Conservation (phyloP, 92 coral and sea anemone species). For the Phenganax stokvisi region DNA sequence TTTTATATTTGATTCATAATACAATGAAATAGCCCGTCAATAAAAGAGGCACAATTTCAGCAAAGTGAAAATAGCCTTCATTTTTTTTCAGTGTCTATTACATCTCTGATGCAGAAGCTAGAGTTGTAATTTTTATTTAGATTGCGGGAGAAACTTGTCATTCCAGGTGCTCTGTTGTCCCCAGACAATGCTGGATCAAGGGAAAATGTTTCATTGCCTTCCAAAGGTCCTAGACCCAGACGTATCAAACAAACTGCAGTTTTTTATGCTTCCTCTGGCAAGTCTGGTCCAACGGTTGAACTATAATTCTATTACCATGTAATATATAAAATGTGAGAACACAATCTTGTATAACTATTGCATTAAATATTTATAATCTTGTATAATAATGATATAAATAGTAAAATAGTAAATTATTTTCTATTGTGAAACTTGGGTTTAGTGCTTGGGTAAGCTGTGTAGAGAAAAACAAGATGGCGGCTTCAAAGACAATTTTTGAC, state of each 20-base stretch:
- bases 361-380: too few species aligned
- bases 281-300: neutral
- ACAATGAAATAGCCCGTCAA: too few species aligned
- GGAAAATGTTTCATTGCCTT: neutral
- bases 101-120: too few species aligned
- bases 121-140: neutral
- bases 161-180: constrained; percentile 29
- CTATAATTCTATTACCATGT: constrained; percentile 1
- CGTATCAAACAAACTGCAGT: constrained; percentile 17
- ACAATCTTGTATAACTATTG: too few species aligned
- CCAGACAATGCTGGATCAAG: constrained; percentile 20
- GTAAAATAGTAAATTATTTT: neutral
- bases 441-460: too few species aligned
- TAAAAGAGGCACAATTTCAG: too few species aligned
- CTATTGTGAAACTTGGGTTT: neutral
- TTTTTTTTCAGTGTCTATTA: neutral
- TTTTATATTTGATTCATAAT: neutral
- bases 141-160: constrained; percentile 21
- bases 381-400: neutral
- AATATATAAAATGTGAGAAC: neutral
- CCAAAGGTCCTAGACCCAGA: neutral
- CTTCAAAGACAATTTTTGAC: constrained; percentile 27
- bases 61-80: neutral
- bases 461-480: neutral
- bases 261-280: neutral